Percentiles rank a stretch among this genome's conserved stretches.
Conservation (phyloP, 2,113 vertebrate species). For the Meriones unguiculatus region DNA sequence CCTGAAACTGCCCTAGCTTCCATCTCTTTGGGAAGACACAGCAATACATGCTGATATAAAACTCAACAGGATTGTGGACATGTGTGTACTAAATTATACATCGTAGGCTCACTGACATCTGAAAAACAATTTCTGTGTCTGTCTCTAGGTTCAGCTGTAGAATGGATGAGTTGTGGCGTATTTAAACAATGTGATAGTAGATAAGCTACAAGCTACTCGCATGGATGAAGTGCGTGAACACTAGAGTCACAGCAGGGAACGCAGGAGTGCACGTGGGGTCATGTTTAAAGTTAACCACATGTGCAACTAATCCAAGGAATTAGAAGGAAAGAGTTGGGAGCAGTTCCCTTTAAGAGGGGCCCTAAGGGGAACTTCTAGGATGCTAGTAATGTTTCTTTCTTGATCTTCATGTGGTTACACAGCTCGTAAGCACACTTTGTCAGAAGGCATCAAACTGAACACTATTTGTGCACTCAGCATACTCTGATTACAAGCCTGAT, state of each 20-base stretch:
- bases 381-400: constrained; percentile 9
- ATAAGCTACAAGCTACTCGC: constrained; percentile 43
- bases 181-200: neutral
- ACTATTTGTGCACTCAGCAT: neutral
- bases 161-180: neutral
- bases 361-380: neutral
- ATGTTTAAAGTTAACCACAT: constrained; percentile 41
- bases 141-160: neutral
- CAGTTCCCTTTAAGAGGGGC: neutral
- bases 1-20: constrained; percentile 29
- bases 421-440: neutral
- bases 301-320: neutral
- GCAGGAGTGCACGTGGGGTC: neutral
- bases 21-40: constrained; percentile 47
- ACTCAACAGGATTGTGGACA: neutral
- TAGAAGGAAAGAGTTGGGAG: neutral
- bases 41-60: neutral
- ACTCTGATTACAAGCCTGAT: constrained; percentile 25
- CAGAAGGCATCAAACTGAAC: constrained; percentile 18
- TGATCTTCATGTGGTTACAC: neutral
- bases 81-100: neutral
- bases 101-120: neutral
- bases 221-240: neutral
- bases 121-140: neutral
- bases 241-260: no score